phyloP scores from a whole-genome alignment of 2,113 vertebrate genomes.

The Lagopus muta region DNA sequence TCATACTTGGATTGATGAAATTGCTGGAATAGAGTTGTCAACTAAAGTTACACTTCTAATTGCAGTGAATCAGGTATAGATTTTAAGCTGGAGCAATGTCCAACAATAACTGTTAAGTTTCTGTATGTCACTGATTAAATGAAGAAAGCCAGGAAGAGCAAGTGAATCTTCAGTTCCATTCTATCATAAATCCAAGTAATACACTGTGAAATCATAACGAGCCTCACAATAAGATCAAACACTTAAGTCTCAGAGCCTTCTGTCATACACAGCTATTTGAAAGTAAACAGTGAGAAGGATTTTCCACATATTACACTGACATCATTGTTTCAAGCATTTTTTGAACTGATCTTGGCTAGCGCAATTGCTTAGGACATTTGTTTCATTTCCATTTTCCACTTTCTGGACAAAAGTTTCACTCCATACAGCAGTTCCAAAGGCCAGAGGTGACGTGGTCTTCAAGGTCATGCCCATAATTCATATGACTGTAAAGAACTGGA shows the following conservation, averaged over 20 bases:
- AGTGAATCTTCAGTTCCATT: background rate
- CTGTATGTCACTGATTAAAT: background rate
- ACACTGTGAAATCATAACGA: background rate
- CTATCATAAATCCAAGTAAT: background rate
- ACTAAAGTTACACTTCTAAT: background rate
- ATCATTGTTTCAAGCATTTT: background rate
- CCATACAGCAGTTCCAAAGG: background rate
- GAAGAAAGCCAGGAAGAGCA: background rate
- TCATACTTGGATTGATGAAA: background rate
- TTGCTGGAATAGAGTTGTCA: background rate
- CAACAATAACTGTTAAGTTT: background rate
- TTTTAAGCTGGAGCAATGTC: background rate
- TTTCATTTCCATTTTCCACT: background rate
- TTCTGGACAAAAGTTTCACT: background rate
- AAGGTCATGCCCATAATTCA: background rate
- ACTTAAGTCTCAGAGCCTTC: background rate
- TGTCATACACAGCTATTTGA: background rate
- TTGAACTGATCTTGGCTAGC: rapidly evolving
- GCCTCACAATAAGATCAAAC: background rate
- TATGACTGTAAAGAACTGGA: background rate
- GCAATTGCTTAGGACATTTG: background rate
- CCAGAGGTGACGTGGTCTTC: background rate
- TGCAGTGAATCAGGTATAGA: background rate
- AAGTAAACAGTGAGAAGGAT: background rate
- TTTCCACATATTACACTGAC: background rate